Evolutionary conservation across 2,113 vertebrate genomes (phyloP).

Genomic region (Tyrannus savana): DNA sequence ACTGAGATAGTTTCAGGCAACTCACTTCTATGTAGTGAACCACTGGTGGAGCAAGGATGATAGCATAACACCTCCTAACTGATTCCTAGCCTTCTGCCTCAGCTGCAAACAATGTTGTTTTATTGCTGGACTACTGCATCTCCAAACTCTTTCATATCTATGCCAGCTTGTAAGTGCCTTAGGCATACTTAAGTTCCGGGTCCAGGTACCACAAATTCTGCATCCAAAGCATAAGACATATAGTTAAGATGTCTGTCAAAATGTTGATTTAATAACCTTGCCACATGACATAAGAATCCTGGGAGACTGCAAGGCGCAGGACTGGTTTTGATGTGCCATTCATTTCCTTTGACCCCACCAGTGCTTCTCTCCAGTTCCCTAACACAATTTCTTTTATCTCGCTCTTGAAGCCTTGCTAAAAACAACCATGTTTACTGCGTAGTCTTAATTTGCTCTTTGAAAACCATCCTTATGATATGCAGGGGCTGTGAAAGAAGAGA

Average conservation of each 20-base stretch:
- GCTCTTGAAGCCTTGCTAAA: neutral
- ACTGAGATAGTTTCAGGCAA: neutral
- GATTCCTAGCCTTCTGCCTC: neutral
- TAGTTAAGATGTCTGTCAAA: neutral
- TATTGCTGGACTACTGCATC: neutral
- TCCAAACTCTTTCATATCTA: neutral
- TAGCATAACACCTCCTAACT: neutral
- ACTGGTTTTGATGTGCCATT: neutral
- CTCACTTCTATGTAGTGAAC: neutral
- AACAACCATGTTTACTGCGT: neutral
- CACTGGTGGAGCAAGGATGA: neutral
- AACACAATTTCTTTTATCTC: neutral
- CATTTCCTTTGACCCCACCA: neutral
- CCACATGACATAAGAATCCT: neutral
- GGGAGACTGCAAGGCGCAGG: accelerated
- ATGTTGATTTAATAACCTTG: neutral
- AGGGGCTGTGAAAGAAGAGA: neutral
- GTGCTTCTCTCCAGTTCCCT: neutral
- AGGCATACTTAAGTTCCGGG: neutral
- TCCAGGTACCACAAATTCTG: neutral
- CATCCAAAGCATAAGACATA: neutral
- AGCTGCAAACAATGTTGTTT: neutral
- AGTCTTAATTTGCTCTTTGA: neutral
- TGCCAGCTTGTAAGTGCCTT: neutral
- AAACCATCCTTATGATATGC: neutral